A percentile compares a stretch with the other conserved stretches of the same genome.
Evolutionary conservation across 2,797 vertebrate genomes (phyloP).

Genomic region (Pelochelys cantorii): DNA sequence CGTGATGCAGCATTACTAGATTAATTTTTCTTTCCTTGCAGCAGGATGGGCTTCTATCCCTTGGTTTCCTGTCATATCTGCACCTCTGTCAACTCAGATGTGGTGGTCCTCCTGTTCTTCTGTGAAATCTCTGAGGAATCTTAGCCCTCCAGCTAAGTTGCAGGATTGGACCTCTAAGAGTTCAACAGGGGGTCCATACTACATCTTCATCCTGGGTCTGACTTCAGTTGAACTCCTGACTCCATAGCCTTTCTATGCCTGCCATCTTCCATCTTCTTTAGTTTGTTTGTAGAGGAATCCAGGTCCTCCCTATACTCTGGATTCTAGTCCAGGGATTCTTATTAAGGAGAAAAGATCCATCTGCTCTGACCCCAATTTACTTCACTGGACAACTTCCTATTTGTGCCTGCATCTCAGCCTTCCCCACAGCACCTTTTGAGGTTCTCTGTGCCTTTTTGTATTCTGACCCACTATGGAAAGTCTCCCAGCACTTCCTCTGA

Average conservation of each 20-base stretch:
- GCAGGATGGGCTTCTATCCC: too few relatives aligned
- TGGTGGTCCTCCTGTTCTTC: too few relatives aligned
- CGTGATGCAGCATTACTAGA: too few relatives aligned
- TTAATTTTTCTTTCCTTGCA: too few relatives aligned
- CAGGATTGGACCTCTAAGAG: too few relatives aligned
- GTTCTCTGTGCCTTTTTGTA: not conserved
- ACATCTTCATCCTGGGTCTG: not conserved
- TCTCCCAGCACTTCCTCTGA: not conserved
- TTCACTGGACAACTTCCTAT: not conserved
- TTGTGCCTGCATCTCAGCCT: not conserved
- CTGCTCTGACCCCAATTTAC: not conserved
- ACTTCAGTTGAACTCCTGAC: not conserved
- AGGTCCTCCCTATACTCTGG: not conserved
- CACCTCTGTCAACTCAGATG: too few relatives aligned
- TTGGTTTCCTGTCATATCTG: too few relatives aligned
- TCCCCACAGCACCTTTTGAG: not conserved
- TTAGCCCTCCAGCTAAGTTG: too few relatives aligned
- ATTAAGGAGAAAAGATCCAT: not conserved
- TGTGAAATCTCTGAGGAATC: too few relatives aligned
- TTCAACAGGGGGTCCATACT: too few relatives aligned
- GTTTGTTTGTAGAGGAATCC: not conserved
- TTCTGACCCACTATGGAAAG: not conserved
- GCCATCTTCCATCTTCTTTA: not conserved
- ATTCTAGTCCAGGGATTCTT: not conserved
- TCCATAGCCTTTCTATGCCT: not conserved